Percentiles rank a stretch among this genome's conserved stretches.
These are phyloP conservation scores for Lordiphosa mommai DNA, from an alignment of 1,140 invertebrate species.

Conservation along the genomic window DNA sequence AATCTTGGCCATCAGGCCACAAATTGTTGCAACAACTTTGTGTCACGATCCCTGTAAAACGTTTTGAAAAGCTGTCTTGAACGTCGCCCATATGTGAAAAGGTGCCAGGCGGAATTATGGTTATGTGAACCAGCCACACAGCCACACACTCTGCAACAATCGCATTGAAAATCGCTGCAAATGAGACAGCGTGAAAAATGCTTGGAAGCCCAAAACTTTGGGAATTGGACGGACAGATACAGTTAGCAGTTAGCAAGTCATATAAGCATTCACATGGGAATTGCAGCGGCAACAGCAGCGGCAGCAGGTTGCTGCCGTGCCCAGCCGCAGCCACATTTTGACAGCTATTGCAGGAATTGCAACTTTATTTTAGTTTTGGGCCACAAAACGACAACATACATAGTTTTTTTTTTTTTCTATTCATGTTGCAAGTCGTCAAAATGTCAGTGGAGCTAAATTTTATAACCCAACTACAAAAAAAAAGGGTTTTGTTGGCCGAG, in stretches of 20 bases:
- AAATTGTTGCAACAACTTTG: conserved; percentile 40
- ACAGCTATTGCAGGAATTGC: conserved; percentile 62
- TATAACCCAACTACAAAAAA: conserved; percentile 42
- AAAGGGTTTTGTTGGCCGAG: not conserved
- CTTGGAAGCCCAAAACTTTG: conserved; percentile 42
- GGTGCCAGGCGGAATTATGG: conserved; percentile 64
- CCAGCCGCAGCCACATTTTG: conserved; percentile 62
- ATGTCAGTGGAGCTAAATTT: conserved; percentile 61
- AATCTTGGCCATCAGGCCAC: no score
- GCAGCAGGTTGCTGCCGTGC: conserved; percentile 26
- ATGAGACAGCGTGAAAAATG: conserved; percentile 61
- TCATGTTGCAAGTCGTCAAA: conserved; percentile 37
- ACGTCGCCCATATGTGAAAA: conserved; percentile 25
- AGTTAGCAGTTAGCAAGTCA: conserved; percentile 37
- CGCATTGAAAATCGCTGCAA: conserved; percentile 54
- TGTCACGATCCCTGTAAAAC: conserved; percentile 61
- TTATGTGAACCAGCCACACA: conserved; percentile 57
- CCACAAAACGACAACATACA: conserved; percentile 25
- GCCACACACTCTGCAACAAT: conserved; percentile 31
- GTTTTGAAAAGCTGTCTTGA: not conserved
- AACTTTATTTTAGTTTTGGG: conserved; percentile 64
- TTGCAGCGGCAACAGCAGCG: conserved; percentile 18
- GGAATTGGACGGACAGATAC: conserved; percentile 10
- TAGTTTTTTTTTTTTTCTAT: conserved; percentile 16
- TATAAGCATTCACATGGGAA: conserved; percentile 52